Percentiles rank a stretch among this genome's conserved stretches.
Evolutionary conservation across 1,140 invertebrate species (phyloP).

Genomic region (Calycopis cecrops): DNA sequence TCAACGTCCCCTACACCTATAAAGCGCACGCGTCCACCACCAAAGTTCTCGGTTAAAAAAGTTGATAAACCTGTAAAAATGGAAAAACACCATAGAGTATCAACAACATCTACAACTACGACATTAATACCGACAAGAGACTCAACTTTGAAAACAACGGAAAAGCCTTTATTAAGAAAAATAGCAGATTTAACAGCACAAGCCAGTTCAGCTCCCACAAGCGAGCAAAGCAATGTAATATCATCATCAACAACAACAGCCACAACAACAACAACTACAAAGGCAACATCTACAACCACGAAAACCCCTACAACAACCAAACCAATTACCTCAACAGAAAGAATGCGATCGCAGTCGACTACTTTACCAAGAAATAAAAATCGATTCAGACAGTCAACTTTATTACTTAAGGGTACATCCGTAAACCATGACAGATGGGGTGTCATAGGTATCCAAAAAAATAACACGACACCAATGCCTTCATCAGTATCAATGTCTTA

Average conservation of each 20-base stretch:
- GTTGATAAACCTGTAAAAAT: constrained; percentile 51
- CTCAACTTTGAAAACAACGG: constrained; percentile 33
- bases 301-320: constrained; percentile 31
- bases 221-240: constrained; percentile 25
- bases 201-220: constrained; percentile 43
- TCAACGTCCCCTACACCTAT: constrained; percentile 39
- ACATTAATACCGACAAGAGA: constrained; percentile 34
- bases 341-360: constrained; percentile 20
- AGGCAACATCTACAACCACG: constrained; percentile 28
- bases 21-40: constrained; percentile 63
- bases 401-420: constrained; percentile 59
- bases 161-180: constrained; percentile 30
- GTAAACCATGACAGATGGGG: constrained; percentile 63
- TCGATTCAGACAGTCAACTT: constrained; percentile 57
- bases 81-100: constrained; percentile 61
- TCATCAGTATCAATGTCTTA: constrained; percentile 22
- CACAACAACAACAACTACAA: constrained; percentile 25
- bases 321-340: constrained; percentile 27
- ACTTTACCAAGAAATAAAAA: constrained; percentile 46
- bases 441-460: constrained; percentile 33
- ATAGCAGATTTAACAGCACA: constrained; percentile 43
- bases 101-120: constrained; percentile 38
- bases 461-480: constrained; percentile 23
- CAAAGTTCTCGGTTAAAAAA: no score
- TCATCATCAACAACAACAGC: constrained; percentile 24